Evolutionary conservation across 2,888 invertebrate genomes (phyloP).

Genomic region (Agrotis ipsilon): DNA sequence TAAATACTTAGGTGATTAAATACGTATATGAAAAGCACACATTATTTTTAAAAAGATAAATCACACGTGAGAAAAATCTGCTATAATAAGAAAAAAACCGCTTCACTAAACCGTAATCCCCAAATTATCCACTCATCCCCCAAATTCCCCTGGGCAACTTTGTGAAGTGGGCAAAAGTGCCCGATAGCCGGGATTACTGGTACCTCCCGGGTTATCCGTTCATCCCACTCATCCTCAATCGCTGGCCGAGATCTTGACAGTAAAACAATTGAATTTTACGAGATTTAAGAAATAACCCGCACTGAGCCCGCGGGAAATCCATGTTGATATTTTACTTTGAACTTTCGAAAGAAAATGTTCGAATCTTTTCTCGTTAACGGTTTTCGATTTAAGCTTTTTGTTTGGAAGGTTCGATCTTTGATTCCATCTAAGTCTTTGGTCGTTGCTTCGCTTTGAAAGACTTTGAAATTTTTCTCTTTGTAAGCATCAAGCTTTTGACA

Average conservation of each 20-base stretch:
- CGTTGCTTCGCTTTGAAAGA: slow-evolving; percentile 22
- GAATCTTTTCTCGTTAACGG: slow-evolving; percentile 22
- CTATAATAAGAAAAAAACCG: not conserved
- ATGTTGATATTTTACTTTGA: slow-evolving; percentile 52
- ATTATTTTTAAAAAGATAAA: not conserved
- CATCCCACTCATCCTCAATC: slow-evolving; percentile 54
- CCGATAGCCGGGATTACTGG: slow-evolving; percentile 48
- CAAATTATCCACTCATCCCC: slow-evolving; percentile 31
- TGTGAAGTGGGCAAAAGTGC: slow-evolving; percentile 26
- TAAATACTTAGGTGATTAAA: too few relatives aligned
- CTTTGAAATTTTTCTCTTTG: slow-evolving; percentile 22
- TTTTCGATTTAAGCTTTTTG: slow-evolving; percentile 31
- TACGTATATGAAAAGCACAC: too few relatives aligned
- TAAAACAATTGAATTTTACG: slow-evolving; percentile 61
- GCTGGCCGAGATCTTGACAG: slow-evolving; percentile 46
- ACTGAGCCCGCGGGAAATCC: slow-evolving; percentile 30
- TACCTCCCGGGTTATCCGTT: slow-evolving; percentile 19
- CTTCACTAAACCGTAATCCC: slow-evolving; percentile 5
- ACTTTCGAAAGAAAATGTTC: slow-evolving; percentile 25
- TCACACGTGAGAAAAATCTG: not conserved
- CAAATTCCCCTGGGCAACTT: slow-evolving; percentile 14
- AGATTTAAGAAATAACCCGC: slow-evolving; percentile 46
- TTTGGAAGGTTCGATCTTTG: slow-evolving; percentile 17
- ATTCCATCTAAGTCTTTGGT: slow-evolving; percentile 26
- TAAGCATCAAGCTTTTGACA: slow-evolving; percentile 12